phyloP scores from a whole-genome alignment of 2,888 invertebrate species.

The Trichogramma dendrolimi region DNA sequence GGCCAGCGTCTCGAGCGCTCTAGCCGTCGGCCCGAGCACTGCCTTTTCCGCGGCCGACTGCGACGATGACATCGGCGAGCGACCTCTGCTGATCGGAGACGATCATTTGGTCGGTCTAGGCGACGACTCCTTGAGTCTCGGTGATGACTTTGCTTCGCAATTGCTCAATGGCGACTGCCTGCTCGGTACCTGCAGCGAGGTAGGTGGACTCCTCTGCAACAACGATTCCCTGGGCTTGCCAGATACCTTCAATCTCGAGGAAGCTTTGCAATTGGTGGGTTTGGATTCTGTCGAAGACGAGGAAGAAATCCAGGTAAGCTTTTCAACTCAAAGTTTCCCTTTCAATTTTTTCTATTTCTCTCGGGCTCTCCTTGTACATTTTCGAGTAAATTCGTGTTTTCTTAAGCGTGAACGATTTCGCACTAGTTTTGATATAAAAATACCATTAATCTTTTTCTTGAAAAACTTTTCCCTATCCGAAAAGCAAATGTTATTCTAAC shows the following conservation, averaged over 20 bases:
- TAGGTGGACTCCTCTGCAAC: conserved; percentile 44
- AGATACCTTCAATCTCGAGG: conserved; percentile 68
- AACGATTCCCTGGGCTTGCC: conserved; percentile 54
- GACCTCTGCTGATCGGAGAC: conserved; percentile 33
- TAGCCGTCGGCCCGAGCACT: no score
- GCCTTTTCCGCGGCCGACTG: background rate
- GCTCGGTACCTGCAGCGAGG: conserved; percentile 35
- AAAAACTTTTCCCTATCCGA: no score
- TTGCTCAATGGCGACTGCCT: conserved; percentile 43
- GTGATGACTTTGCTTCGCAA: conserved; percentile 45
- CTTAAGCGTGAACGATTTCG: no score
- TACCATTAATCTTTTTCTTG: no score
- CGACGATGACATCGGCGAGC: conserved; percentile 25
- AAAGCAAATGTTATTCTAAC: no score
- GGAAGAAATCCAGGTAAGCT: conserved; percentile 42
- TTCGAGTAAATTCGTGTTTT: no score
- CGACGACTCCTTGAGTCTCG: conserved; percentile 46
- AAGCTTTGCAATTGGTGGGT: conserved; percentile 70
- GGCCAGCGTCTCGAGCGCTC: no score
- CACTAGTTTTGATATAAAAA: no score
- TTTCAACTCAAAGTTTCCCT: no score
- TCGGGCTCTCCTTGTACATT: no score
- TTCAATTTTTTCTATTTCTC: no score
- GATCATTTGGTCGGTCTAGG: conserved; percentile 41
- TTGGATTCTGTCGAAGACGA: conserved; percentile 61